Evolutionary conservation across 2,888 invertebrate genomes (phyloP).

Genomic region (Apantesis nais): DNA sequence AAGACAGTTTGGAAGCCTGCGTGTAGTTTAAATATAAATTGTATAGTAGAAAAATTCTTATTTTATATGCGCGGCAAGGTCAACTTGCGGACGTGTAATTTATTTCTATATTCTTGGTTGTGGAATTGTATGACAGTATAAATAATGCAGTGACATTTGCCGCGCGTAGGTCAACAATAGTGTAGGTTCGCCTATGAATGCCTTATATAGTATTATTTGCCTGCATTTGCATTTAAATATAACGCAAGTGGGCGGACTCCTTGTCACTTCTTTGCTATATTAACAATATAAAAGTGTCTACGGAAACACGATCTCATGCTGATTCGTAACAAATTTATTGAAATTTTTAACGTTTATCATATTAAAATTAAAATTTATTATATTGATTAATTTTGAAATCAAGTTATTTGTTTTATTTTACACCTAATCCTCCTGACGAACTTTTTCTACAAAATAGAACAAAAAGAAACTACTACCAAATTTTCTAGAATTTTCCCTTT

Average conservation of each 20-base stretch:
- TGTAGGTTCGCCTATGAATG: background rate
- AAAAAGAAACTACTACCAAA: background rate
- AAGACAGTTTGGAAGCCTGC: background rate
- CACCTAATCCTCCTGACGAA: background rate
- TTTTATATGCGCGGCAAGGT: background rate
- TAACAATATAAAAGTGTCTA: conserved; percentile 25
- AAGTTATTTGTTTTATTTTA: conserved; percentile 48
- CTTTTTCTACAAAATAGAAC: too few relatives aligned
- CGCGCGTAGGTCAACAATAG: background rate
- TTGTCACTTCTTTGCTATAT: conserved; percentile 9
- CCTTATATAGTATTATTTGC: background rate
- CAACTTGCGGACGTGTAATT: background rate
- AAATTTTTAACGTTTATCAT: conserved; percentile 65
- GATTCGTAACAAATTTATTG: conserved; percentile 59
- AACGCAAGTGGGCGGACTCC: background rate
- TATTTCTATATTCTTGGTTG: background rate
- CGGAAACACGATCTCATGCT: conserved; percentile 59
- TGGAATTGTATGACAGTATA: background rate
- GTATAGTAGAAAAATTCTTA: background rate
- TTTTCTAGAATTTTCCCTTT: background rate
- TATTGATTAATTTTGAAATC: conserved; percentile 62
- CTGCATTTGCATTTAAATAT: background rate
- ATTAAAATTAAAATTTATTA: conserved; percentile 59
- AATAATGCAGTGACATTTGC: background rate
- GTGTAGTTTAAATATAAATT: background rate